Evolutionary conservation across 2,113 vertebrate species (phyloP), one percentile per base, ranked within the genome.

Genomic region (Bagarius yarrelli): DNA sequence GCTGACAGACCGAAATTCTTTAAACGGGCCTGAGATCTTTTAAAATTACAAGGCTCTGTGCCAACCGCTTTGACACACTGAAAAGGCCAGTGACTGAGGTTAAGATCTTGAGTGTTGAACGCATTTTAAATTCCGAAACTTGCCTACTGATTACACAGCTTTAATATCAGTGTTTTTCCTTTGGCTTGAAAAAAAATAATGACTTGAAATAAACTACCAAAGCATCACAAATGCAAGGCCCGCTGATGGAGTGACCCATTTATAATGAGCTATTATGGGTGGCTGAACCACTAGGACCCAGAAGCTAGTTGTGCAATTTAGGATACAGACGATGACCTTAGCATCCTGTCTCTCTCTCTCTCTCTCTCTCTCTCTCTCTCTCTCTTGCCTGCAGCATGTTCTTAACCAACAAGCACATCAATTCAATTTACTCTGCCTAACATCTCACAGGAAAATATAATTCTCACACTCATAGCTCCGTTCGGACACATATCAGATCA

Each of bases 401-500:
- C 83, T 89, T 92, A 92, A 93, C 92, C 91, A 92, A 90, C 91
- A 89, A 40, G 36, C 87, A 85, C 90, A 91, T 92, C 89, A 91
- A 86, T 86, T 90, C 86, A 90, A 91, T 91, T 90, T 90, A 83
- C 88, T 79, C 81, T 82, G 81, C 88, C 87, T 89, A 87, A 83
- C 88, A 32, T 18, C 81, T 91, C 87, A 87, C 88, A 59, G 30
- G 34, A 57, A 88, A 88, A 82, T 85, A 73, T 74, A 44, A 74
- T 44, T 71, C 71, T 44, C 16, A 27, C 27, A 66, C 27, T 66
- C 34, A 47, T 53, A 40, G 32, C 72, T 53, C 40, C 27, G 52
- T 53, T 66, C 76, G 57, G 56, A 64, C 47, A 64, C 11, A 32
- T 66, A 47, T 25, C n/a, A 55, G 27, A 64, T 71, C 32, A 81